Evolutionary conservation across 2,113 vertebrate genomes (phyloP), one percentile per base, ranked within the genome.

Genomic region (Chaenogobius annularis): DNA sequence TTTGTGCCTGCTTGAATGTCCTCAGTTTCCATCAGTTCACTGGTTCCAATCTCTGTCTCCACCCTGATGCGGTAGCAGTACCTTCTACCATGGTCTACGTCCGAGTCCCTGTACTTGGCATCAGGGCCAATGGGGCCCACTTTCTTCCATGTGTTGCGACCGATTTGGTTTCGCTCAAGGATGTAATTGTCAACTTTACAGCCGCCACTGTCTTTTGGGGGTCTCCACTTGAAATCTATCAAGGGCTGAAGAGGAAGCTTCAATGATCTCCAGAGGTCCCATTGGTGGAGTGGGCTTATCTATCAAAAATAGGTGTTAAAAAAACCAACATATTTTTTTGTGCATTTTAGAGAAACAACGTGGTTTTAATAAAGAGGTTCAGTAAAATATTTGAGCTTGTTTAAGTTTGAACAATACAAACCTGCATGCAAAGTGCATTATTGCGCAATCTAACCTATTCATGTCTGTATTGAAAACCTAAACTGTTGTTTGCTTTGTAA

Each of bases 61-160:
- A 94, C 95, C 79, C 88, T 91, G 88, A 98, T 93, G 3, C 94
- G 95, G 85, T 96, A 98, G 85, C 93, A 89, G 75, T 97, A 98
- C 84, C 92, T 95, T 70, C 26, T 88, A 55, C 95, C 95, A n/a
- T 88, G 93, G 48, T 98, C 95, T 50, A 96, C 93, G 40, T 91
- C 88, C 12, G n/a, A 64, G 0, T 94, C 95, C 0, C 87, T 95
- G 87, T 95, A 97, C 62, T 78, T 90, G 47, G 89, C 79, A 52
- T 87, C 90, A 1, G 83, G 67, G 10, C 90, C 89, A 40, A 90
- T 79, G 52, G 94, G 91, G 9, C 95, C 96, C 70, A 96, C 46
- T 47, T 94, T 92, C 79, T 94, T 94, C 97, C 96, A 98, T 3
- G 94, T 91, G 0, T 92, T 95, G 19, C 93, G 91, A 47, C 96